Conservation (phyloP, 2,113 vertebrate species). For the Peucedramus taeniatus region DNA sequence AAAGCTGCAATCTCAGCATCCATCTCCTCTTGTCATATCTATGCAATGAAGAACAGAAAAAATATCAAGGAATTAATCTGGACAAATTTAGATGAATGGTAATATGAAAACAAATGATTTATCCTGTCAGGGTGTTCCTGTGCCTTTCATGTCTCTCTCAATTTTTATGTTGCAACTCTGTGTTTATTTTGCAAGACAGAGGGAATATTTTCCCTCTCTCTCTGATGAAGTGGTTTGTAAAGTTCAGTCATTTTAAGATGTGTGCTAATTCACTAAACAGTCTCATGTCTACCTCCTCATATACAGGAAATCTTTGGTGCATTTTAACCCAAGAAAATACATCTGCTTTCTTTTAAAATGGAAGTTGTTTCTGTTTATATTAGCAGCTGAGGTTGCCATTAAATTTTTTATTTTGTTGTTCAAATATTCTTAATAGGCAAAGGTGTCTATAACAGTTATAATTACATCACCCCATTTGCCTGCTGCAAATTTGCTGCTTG, state of each 20-base stretch:
- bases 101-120: neutral
- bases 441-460: neutral
- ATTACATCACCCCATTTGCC: too few species aligned
- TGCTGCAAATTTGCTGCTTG: neutral
- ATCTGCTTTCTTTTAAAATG: conserved; percentile 24
- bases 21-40: neutral
- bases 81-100: neutral
- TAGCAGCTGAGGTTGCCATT: neutral
- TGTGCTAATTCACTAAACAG: neutral
- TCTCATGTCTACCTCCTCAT: neutral
- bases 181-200: neutral
- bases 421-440: neutral
- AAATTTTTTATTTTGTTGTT: conserved; percentile 50
- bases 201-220: neutral
- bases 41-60: neutral
- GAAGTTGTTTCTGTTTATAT: neutral
- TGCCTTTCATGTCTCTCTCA: neutral
- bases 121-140: neutral
- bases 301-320: neutral
- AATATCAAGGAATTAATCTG: neutral
- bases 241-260: neutral
- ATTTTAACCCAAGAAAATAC: neutral
- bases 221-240: neutral
- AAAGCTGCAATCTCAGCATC: neutral
- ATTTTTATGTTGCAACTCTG: accelerated